Percentiles rank a stretch among this genome's conserved stretches.
These are phyloP conservation scores for Acarapis woodi DNA, from an alignment of 1,140 invertebrate genomes.

Conservation along the genomic window DNA sequence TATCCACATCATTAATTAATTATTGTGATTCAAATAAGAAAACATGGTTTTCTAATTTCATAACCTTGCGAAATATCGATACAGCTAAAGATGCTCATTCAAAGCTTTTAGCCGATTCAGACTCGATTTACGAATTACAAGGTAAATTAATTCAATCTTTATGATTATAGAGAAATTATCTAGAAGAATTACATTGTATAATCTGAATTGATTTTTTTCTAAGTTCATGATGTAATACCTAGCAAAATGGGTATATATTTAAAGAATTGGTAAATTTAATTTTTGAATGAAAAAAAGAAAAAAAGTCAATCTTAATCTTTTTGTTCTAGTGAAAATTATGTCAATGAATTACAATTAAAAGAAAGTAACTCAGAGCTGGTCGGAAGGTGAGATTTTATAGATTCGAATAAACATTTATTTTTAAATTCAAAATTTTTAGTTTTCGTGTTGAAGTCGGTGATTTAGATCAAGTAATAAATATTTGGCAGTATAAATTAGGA, in stretches of 20 bases:
- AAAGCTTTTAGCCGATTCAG: constrained; percentile 54
- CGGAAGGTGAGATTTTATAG: no score
- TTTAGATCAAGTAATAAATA: constrained; percentile 79
- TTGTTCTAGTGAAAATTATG: constrained; percentile 37
- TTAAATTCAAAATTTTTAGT: no score
- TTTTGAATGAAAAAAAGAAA: constrained; percentile 4
- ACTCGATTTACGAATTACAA: constrained; percentile 70
- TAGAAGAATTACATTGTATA: background rate
- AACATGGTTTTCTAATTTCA: constrained; percentile 65
- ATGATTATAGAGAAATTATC: no score
- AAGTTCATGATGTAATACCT: constrained; percentile 61
- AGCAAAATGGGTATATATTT: constrained; percentile 56
- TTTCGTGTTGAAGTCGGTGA: constrained; percentile 66
- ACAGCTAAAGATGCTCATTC: constrained; percentile 84
- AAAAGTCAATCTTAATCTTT: background rate
- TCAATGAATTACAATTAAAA: constrained; percentile 39
- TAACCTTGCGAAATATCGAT: constrained; percentile 54
- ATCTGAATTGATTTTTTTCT: constrained; percentile 1
- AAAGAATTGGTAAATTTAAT: constrained; percentile 49
- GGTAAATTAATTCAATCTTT: constrained; percentile 25
- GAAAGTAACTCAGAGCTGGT: constrained; percentile 21
- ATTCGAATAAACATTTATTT: no score
- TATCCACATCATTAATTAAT: no score
- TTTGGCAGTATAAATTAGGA: constrained; percentile 76
- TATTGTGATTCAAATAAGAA: no score